A percentile compares a stretch with the other conserved stretches of the same genome.
Conservation (phyloP, 2,113 vertebrate species). For the Bolborhynchus lineola region DNA sequence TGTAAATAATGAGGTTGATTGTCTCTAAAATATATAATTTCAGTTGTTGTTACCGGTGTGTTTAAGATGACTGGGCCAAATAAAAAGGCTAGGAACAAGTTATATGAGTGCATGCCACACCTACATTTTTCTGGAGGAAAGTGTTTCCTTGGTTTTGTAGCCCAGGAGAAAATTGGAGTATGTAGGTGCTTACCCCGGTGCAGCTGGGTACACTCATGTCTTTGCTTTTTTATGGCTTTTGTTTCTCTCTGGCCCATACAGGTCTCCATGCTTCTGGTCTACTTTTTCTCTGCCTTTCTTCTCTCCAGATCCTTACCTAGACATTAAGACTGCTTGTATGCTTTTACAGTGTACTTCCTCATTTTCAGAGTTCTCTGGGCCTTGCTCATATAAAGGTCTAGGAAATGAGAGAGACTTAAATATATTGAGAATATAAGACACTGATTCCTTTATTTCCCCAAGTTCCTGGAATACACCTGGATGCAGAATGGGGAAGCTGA, state of each 20-base stretch:
- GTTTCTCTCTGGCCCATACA: not conserved
- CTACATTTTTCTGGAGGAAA: not conserved
- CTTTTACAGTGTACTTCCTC: not conserved
- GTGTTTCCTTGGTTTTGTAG: not conserved
- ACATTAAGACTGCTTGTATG: not conserved
- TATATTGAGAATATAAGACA: not conserved
- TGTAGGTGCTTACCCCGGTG: not conserved
- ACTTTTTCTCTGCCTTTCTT: not conserved
- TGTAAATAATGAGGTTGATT: not conserved
- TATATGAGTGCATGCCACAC: accelerated
- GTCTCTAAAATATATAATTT: not conserved
- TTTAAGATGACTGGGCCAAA: not conserved
- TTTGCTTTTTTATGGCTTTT: not conserved
- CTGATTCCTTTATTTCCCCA: not conserved
- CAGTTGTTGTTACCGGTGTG: not conserved
- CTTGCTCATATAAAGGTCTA: not conserved
- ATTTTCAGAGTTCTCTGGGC: not conserved
- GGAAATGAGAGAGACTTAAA: not conserved
- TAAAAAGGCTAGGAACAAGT: not conserved
- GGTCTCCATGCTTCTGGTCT: not conserved
- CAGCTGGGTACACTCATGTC: accelerated
- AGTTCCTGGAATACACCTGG: not conserved
- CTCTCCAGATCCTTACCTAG: not conserved
- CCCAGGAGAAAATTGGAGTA: not conserved
- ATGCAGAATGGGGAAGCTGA: not conserved